Percentiles rank a stretch among this genome's conserved stretches.
Conservation (phyloP, 2,888 invertebrate genomes). For the Eugnorisma glareosa region DNA sequence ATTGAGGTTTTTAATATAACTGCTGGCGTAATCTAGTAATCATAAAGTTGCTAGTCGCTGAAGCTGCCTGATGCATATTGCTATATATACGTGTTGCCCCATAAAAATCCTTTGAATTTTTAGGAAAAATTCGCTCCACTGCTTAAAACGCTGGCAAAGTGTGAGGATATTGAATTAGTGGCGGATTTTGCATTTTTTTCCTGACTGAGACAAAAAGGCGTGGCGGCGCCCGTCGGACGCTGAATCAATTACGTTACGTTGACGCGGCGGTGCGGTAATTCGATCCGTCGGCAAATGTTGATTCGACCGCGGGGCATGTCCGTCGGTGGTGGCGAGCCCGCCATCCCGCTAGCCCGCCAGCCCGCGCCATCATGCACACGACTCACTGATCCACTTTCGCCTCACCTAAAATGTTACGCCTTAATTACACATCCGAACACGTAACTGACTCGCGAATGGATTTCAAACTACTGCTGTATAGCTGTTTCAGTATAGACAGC, state of each 20-base stretch:
- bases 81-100: slow-evolving; percentile 17
- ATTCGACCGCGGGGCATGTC: slow-evolving; percentile 85
- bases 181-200: slow-evolving; percentile 84
- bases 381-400: slow-evolving; percentile 79
- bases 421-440: slow-evolving; percentile 55
- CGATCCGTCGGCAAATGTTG: slow-evolving; percentile 89
- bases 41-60: slow-evolving; percentile 14
- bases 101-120: slow-evolving; percentile 62
- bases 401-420: slow-evolving; percentile 56
- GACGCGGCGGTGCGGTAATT: slow-evolving; percentile 86
- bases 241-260: slow-evolving; percentile 88
- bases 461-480: slow-evolving; percentile 32
- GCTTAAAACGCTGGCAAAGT: slow-evolving; percentile 72
- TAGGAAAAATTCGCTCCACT: slow-evolving; percentile 53
- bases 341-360: slow-evolving; percentile 25
- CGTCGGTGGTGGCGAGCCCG: slow-evolving; percentile 58
- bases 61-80: slow-evolving; percentile 30
- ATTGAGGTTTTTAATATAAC: slow-evolving; percentile 18
- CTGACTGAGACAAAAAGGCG: slow-evolving; percentile 82
- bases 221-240: slow-evolving; percentile 80
- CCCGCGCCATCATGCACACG: slow-evolving; percentile 61
- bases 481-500: slow-evolving; percentile 30
- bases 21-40: slow-evolving; percentile 19
- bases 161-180: slow-evolving; percentile 85
- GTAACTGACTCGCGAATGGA: slow-evolving; percentile 49